Base-by-base conservation (phyloP, 2,113 vertebrate genomes). In the Ciconia boyciana region DNA sequence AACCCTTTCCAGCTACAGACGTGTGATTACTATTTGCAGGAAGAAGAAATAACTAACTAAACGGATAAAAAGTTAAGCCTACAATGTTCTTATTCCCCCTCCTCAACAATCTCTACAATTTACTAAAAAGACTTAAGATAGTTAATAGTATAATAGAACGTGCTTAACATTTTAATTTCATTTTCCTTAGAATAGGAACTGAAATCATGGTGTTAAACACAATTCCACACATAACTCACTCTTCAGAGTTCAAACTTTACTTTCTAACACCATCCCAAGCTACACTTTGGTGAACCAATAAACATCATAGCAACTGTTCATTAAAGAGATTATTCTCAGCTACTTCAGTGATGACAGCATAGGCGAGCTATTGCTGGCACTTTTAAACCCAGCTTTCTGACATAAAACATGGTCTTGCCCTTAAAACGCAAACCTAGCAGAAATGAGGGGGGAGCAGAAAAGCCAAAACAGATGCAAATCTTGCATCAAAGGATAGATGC, bases 251-350 rank as follows among this genome's bases (percentile, higher is more conserved):
- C 74, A 74, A 77, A 88, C 43, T 46, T 74, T 24, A 60, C 66
- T 89, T 91, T 87, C 77, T 61, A 89, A 62, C 39, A 77, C 39
- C 54, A 77, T 14, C 19, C 46, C 58, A 90, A 87, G 52, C 55
- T 52, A 70, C 36, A 48, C 28, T 82, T 11, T 31, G 22, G 44
- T 66, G 87, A 94, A 85, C 57, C 31, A 72, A 80, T 58, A 93
- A 84, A 72, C 75, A 46, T 51, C 1, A 0, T 6, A 91, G 62
- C 84, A 90, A 93, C 71, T 55, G 58, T 89, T 97, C 90, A 93
- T 96, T 96, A 94, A 77, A 91, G 36, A 95, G 78, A 96, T 95
- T 97, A 95, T 93, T 96, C 95, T 93, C 96, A 95, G 91, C 94
- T 96, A 77, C 84, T 95, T 95, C 95, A 94, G 51, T 78, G 84